Evolutionary conservation across 2,888 invertebrate species (phyloP).

Genomic region (Lamellibrachia columna): DNA sequence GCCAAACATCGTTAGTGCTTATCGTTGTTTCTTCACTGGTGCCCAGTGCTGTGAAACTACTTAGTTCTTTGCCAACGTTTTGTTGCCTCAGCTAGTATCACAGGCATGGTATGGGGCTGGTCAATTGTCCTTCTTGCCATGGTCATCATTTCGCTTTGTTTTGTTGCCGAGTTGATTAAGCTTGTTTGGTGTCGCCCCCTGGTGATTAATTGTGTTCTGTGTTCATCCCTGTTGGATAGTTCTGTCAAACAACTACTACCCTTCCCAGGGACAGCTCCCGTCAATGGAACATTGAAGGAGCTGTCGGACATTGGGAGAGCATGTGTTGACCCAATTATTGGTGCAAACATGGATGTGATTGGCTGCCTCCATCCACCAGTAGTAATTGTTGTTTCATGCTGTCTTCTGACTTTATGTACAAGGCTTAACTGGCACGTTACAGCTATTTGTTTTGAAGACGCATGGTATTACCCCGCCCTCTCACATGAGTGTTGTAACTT

Average conservation of each 20-base stretch:
- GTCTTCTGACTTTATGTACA: neutral
- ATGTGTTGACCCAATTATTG: neutral
- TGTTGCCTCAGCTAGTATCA: neutral
- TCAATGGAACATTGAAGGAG: too few relatives aligned
- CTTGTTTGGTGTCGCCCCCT: neutral
- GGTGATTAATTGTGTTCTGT: neutral
- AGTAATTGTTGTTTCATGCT: slow-evolving; percentile 5
- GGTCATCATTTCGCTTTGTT: neutral
- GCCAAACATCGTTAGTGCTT: neutral
- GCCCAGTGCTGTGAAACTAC: neutral
- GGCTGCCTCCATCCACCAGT: slow-evolving; percentile 1
- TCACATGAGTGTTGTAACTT: neutral
- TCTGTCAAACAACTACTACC: neutral
- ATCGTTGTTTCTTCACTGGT: neutral
- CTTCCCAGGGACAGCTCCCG: neutral
- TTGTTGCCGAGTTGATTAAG: neutral
- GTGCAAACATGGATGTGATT: slow-evolving; percentile 2
- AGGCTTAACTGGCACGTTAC: neutral
- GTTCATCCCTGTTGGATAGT: neutral
- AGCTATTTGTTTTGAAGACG: neutral
- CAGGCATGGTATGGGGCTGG: neutral
- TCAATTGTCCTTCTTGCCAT: neutral
- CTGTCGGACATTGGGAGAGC: neutral
- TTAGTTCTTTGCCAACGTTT: neutral
- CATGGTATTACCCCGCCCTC: neutral